phyloP scores from a whole-genome alignment of 2,888 invertebrate genomes.

The Mesorhabditis belari region DNA sequence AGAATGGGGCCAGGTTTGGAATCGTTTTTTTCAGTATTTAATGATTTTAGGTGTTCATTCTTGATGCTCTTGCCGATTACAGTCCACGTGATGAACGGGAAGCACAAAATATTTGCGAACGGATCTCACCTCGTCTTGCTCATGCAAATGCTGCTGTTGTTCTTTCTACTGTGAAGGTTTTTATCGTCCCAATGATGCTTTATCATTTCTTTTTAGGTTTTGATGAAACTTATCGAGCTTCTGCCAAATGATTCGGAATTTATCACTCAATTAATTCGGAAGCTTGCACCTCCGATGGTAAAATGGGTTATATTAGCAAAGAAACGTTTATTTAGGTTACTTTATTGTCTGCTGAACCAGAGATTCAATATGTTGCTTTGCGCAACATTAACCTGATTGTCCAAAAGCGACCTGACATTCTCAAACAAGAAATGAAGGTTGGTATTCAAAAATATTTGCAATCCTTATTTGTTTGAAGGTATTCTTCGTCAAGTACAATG shows the following conservation, averaged over 20 bases:
- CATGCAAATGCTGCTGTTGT: constrained; percentile 99
- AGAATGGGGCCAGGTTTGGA: constrained; percentile 61
- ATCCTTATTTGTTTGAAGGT: constrained; percentile 52
- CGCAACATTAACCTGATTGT: constrained; percentile 97
- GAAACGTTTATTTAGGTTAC: constrained; percentile 62
- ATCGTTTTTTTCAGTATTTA: too few species aligned
- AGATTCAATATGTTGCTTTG: constrained; percentile 96
- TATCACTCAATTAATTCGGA: constrained; percentile 84
- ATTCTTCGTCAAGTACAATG: constrained; percentile 99
- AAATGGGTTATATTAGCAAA: neutral
- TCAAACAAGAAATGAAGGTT: constrained; percentile 98
- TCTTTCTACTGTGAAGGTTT: constrained; percentile 85
- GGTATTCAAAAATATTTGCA: neutral
- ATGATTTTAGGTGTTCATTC: constrained; percentile 68
- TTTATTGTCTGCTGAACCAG: constrained; percentile 90
- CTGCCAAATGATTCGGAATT: constrained; percentile 86
- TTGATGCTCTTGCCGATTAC: constrained; percentile 90
- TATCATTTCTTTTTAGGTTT: constrained; percentile 56
- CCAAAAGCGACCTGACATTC: constrained; percentile 90
- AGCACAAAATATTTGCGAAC: constrained; percentile 70
- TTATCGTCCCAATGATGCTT: neutral
- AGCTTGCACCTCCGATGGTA: constrained; percentile 93
- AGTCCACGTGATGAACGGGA: constrained; percentile 91
- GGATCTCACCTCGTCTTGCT: constrained; percentile 90
- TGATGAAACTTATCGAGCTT: constrained; percentile 98